Conservation (phyloP, 2,797 vertebrate species). For the Girardinus metallicus region DNA sequence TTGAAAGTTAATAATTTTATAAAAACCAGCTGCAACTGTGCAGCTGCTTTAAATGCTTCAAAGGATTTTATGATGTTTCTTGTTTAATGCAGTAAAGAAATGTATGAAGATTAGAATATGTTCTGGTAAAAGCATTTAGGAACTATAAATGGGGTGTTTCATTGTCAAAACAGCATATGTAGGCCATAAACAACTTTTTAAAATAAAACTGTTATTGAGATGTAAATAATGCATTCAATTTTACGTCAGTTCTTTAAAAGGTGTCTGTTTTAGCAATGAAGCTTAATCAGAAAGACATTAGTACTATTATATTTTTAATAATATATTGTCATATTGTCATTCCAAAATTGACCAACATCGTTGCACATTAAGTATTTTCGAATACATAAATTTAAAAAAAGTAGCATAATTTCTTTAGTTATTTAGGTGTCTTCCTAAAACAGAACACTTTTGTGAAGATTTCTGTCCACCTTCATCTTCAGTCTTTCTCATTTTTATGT, state of each 20-base stretch:
- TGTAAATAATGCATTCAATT: neutral
- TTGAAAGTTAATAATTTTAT: neutral
- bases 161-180: neutral
- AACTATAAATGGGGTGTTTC: neutral
- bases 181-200: neutral
- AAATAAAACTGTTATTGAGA: neutral
- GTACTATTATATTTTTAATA: neutral
- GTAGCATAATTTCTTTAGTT: neutral
- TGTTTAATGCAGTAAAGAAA: neutral
- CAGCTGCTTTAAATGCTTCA: neutral
- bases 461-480: neutral
- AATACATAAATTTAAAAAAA: neutral
- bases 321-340: neutral
- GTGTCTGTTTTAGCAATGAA: neutral
- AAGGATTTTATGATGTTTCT: neutral
- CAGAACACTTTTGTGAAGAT: neutral
- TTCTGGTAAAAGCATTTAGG: neutral
- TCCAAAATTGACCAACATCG: neutral
- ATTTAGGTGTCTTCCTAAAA: neutral
- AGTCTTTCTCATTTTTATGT: slow-evolving; percentile 10
- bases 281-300: neutral
- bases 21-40: neutral
- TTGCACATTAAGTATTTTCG: neutral
- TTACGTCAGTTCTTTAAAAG: too few relatives aligned
- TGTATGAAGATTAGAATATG: neutral